phyloP scores from a whole-genome alignment of 2,113 vertebrate species.

The Chloropsis cyanopogon region DNA sequence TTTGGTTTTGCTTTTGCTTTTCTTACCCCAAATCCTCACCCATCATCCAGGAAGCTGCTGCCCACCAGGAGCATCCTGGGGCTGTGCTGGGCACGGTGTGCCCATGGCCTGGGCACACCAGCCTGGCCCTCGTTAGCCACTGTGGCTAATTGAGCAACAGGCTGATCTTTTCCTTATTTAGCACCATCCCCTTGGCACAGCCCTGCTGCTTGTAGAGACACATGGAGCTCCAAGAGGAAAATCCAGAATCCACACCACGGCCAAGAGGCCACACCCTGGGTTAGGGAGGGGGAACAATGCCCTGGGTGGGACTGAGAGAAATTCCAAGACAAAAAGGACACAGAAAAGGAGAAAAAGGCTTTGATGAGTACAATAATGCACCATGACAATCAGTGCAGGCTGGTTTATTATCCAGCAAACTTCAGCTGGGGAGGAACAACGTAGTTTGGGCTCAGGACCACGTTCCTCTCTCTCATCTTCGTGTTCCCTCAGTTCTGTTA shows the following conservation, averaged over 20 bases:
- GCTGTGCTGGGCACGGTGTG: not conserved
- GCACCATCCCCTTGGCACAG: not conserved
- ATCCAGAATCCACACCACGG: accelerated
- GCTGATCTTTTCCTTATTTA: not conserved
- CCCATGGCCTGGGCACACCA: accelerated
- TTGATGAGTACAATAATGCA: not conserved
- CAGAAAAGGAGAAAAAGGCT: not conserved
- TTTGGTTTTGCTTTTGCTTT: not conserved
- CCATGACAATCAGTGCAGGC: accelerated
- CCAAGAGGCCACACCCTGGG: not conserved
- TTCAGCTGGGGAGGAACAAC: not conserved
- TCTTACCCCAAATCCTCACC: not conserved
- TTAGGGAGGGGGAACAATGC: too few species aligned
- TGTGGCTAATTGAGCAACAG: not conserved
- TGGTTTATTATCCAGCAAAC: not conserved
- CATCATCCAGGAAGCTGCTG: not conserved
- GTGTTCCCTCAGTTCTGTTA: not conserved
- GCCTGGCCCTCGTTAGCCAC: not conserved
- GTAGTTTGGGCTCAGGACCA: not conserved
- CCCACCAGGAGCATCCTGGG: not conserved
- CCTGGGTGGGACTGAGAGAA: not conserved
- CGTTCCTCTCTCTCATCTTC: not conserved
- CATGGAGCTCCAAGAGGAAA: not conserved
- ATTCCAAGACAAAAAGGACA: not conserved
- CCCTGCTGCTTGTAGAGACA: not conserved